A percentile compares a stretch with the other conserved stretches of the same genome.
Conservation (phyloP, 2,888 invertebrate genomes). For the Notocelia uddmanniana region DNA sequence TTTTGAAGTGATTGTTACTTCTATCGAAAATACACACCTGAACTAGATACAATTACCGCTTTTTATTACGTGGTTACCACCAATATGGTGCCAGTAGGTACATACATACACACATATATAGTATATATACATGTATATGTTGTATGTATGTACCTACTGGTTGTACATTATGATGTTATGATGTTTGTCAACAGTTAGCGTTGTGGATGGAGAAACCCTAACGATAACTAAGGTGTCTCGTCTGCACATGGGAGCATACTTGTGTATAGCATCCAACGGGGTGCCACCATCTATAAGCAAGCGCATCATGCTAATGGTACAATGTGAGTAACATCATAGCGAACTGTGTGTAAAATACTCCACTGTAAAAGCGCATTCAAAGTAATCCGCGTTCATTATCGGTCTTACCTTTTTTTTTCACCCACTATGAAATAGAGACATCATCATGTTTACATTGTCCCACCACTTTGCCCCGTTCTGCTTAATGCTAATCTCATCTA, state of each 20-base stretch:
- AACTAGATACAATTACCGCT: too few species aligned
- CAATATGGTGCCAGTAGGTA: too few species aligned
- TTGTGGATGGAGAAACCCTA: constrained; percentile 94
- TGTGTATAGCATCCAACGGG: constrained; percentile 97
- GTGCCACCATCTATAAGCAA: constrained; percentile 96
- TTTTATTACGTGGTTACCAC: too few species aligned
- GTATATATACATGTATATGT: too few species aligned
- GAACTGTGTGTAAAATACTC: background rate
- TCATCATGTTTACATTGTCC: background rate
- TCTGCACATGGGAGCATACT: constrained; percentile 96
- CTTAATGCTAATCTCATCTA: background rate
- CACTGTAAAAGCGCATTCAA: background rate
- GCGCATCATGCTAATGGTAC: constrained; percentile 92
- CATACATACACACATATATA: too few species aligned
- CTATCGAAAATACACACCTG: too few species aligned
- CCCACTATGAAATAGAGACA: background rate
- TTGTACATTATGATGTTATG: too few species aligned
- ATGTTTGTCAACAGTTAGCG: constrained; percentile 88
- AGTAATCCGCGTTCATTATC: background rate
- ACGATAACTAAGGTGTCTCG: constrained; percentile 95
- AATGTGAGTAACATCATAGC: constrained; percentile 88
- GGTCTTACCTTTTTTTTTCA: background rate
- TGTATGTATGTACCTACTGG: too few species aligned
- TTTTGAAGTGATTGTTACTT: too few species aligned
- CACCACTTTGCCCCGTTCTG: background rate